Base-by-base conservation (phyloP, 2,888 invertebrate genomes). In the Lasioglossum malachurum region DNA sequence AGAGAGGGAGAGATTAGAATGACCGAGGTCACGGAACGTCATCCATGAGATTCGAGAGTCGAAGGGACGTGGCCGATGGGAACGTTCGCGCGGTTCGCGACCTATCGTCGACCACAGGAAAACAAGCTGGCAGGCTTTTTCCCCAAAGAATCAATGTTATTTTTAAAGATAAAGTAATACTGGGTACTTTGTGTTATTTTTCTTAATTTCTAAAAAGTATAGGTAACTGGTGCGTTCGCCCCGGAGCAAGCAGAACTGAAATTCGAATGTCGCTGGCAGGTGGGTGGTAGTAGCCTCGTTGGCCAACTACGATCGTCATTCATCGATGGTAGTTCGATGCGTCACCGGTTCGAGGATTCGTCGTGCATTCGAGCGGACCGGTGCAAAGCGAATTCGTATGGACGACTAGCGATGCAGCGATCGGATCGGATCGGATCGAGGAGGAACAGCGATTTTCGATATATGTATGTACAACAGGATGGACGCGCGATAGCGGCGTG, bases 1-100 rank as follows among this genome's bases (percentile, higher is more conserved):
- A 76, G 64, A 84, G 78, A 74, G 69, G 76, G 75, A 76, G 64
- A 79, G 78, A 76, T 75, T 72, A 84, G 72, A 82, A 75, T 72
- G 84, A 84, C 67, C 53, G 75, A 84, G 78, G 78, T 73, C 75
- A 49, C 75, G 75, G 31, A 78, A 64, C 72, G 78, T 67, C 60
- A 46, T 49, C 16, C 67, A 46, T 23, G 64, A 80, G 35, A 77
- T 74, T 46, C 60, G 53, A 75, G 74, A 75, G 19, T 75, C 57
- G 46, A 60, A 75, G 53, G 60, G 74, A 75, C 31, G 14, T 14
- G 38, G 12, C 5, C 38, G 38, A n/a, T 41, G 44, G 46, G 46
- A 46, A 4, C 23, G 69, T 69, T 69, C 38, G 69, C 69, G 16
- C 38, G 23, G 23, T 69, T 23, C 38, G 38, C 69, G 69, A 23